phyloP scores from a whole-genome alignment of 1,140 invertebrate species.

The Cepaea nemoralis region DNA sequence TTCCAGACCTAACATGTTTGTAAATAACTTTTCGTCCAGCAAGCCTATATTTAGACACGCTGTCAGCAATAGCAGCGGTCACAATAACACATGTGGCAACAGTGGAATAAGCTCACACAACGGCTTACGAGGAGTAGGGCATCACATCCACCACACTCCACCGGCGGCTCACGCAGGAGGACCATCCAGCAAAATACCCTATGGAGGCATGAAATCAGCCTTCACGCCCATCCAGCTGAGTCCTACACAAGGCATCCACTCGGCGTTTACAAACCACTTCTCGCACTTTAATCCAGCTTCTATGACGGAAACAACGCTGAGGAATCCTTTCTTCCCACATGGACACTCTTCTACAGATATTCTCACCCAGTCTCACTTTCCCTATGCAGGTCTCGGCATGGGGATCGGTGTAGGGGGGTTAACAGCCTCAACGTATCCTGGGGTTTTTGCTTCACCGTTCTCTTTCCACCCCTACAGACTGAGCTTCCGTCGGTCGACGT shows the following conservation, averaged over 20 bases:
- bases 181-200: slow-evolving; percentile 42
- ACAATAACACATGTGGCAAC: slow-evolving; percentile 15
- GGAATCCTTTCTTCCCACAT: slow-evolving; percentile 52
- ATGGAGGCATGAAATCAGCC: slow-evolving; percentile 64
- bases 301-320: slow-evolving; percentile 49
- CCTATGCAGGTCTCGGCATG: slow-evolving; percentile 50
- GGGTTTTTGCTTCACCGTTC: slow-evolving; percentile 54
- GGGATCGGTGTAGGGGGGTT: slow-evolving; percentile 44
- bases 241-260: slow-evolving; percentile 58
- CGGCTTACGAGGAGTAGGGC: background rate
- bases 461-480: slow-evolving; percentile 56
- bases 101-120: slow-evolving; percentile 25
- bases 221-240: slow-evolving; percentile 65
- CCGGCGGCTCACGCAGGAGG: slow-evolving; percentile 19
- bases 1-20: slow-evolving; percentile 27
- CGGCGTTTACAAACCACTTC: slow-evolving; percentile 65
- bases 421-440: slow-evolving; percentile 44
- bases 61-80: background rate
- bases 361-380: slow-evolving; percentile 45
- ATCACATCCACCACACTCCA: slow-evolving; percentile 28
- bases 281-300: slow-evolving; percentile 47
- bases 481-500: slow-evolving; percentile 40
- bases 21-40: slow-evolving; percentile 27
- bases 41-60: background rate
- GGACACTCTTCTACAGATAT: slow-evolving; percentile 45